These are phyloP conservation scores for Chionomys nivalis DNA, from an alignment of 2,113 vertebrate species.

Conservation along the genomic window DNA sequence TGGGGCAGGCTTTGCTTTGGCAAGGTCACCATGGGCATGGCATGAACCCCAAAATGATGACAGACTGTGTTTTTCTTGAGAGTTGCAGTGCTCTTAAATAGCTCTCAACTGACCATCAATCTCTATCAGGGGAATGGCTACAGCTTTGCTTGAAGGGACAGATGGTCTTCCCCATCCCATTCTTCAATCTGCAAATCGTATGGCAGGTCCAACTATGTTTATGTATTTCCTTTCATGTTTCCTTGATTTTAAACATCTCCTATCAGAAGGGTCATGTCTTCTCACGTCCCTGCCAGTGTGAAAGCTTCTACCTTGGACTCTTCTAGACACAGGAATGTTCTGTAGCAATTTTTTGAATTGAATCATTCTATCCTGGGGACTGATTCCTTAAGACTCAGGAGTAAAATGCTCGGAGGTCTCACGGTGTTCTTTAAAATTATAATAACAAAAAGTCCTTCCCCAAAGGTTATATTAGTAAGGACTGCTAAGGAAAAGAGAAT, in stretches of 20 bases:
- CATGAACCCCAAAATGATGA: not conserved
- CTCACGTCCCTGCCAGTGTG: not conserved
- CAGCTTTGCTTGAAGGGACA: not conserved
- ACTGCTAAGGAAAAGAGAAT: not conserved
- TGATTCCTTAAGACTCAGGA: not conserved
- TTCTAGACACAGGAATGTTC: not conserved
- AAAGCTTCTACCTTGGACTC: not conserved
- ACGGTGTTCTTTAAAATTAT: not conserved
- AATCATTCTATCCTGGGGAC: not conserved
- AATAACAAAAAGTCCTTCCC: no score
- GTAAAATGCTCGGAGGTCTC: not conserved
- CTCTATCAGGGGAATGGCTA: not conserved
- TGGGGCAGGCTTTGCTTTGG: not conserved
- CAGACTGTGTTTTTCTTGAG: not conserved
- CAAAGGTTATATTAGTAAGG: not conserved
- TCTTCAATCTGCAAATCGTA: not conserved
- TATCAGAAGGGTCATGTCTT: not conserved
- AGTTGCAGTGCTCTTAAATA: not conserved
- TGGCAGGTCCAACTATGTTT: not conserved
- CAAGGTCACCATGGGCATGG: accelerated
- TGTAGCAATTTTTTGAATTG: no score
- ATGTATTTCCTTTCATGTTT: not conserved
- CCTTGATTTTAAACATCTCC: not conserved
- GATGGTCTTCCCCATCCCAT: not conserved
- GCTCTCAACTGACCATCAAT: not conserved